phyloP scores from a whole-genome alignment of 2,888 invertebrate species.

The Cryptocephalus primarius region DNA sequence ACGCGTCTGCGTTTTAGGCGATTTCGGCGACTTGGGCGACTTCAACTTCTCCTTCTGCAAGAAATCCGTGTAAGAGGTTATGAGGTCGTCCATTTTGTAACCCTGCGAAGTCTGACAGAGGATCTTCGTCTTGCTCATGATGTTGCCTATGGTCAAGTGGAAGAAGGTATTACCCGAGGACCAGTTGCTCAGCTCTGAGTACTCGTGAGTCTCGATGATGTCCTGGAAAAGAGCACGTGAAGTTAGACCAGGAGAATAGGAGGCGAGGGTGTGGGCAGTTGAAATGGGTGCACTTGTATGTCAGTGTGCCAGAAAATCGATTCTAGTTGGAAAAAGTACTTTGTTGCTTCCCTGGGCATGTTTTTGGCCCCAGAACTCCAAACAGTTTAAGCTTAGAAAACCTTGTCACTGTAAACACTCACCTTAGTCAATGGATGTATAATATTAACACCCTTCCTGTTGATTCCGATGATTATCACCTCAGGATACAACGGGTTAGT shows the following conservation, averaged over 20 bases:
- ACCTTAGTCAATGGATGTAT: constrained; percentile 83
- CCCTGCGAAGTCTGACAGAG: constrained; percentile 87
- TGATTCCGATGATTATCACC: constrained; percentile 79
- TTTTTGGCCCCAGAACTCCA: too few relatives aligned
- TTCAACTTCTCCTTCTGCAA: constrained; percentile 20
- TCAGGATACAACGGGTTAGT: constrained; percentile 82
- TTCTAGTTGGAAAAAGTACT: too few relatives aligned
- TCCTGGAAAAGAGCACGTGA: constrained; percentile 47
- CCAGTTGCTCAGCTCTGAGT: constrained; percentile 87
- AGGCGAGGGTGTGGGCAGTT: too few relatives aligned
- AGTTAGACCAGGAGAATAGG: too few relatives aligned
- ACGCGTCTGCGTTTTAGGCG: too few relatives aligned
- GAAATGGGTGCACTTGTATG: too few relatives aligned
- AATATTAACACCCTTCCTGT: constrained; percentile 80
- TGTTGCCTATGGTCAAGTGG: constrained; percentile 90
- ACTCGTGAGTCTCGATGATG: constrained; percentile 72
- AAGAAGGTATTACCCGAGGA: constrained; percentile 92
- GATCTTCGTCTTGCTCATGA: constrained; percentile 78
- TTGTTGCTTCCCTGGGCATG: too few relatives aligned
- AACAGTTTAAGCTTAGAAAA: too few relatives aligned
- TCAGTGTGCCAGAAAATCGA: too few relatives aligned
- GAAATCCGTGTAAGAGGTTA: constrained; percentile 77
- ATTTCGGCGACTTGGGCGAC: too few relatives aligned
- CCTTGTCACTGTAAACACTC: constrained; percentile 9
- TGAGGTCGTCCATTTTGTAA: constrained; percentile 93